Conservation (phyloP, 2,888 invertebrate species). For the Neoitamus cyanurus region DNA sequence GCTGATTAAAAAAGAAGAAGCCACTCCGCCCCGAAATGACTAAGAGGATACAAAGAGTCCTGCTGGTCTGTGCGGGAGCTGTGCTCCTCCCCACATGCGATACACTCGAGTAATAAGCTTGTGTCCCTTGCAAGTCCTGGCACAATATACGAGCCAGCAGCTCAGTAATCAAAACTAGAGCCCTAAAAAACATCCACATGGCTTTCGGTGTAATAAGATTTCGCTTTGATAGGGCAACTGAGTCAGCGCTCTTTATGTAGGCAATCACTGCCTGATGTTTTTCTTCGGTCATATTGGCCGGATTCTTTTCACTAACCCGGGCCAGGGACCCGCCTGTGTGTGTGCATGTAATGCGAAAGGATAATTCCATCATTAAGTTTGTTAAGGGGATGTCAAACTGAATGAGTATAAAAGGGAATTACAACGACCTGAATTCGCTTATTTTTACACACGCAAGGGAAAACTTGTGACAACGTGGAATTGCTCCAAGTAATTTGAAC, state of each 20-base stretch:
- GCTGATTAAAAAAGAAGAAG: neutral
- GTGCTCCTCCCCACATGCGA: neutral
- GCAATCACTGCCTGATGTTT: slow-evolving; percentile 43
- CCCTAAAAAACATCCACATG: slow-evolving; percentile 41
- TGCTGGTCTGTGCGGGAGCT: neutral
- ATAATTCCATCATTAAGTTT: slow-evolving; percentile 44
- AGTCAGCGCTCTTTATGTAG: slow-evolving; percentile 45
- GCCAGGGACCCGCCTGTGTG: neutral
- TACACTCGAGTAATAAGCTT: neutral
- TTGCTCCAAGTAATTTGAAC: slow-evolving; percentile 8
- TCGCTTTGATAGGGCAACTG: slow-evolving; percentile 41
- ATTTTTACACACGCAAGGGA: slow-evolving; percentile 32
- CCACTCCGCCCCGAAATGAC: neutral
- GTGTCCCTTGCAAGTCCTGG: neutral
- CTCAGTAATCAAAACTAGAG: slow-evolving; percentile 46
- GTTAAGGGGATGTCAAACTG: slow-evolving; percentile 30
- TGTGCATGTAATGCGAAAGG: slow-evolving; percentile 32
- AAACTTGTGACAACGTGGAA: slow-evolving; percentile 10
- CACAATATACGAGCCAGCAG: neutral
- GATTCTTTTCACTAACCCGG: slow-evolving; percentile 26
- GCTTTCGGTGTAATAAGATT: slow-evolving; percentile 42
- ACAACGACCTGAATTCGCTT: slow-evolving; percentile 41
- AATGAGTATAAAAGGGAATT: slow-evolving; percentile 36
- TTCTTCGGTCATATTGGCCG: slow-evolving; percentile 40
- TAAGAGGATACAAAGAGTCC: neutral